Evolutionary conservation across 2,113 vertebrate genomes (phyloP), one percentile per base, ranked within the genome.

Genomic region (Hyla sarda): DNA sequence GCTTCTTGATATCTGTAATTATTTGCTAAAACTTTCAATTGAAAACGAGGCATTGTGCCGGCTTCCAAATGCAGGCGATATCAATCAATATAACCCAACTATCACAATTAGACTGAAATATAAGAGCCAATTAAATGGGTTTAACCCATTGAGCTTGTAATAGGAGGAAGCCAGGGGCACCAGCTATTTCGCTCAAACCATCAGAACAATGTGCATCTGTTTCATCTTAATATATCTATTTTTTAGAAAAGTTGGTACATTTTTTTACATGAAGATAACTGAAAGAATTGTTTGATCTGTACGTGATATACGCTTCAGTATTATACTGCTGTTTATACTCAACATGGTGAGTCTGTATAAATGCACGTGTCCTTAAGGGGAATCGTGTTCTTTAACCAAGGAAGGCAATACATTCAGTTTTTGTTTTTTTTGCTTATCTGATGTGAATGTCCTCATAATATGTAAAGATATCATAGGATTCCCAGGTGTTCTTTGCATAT

Each of bases 21-120:
- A 82, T 50, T 82, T 82, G 37, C 81, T 71, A 82, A 76, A 82
- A 50, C 62, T 48, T 82, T 48, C 56, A 82, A 67, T 82, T 82
- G 79, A 82, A 65, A 21, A 67, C 37, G 23, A 67, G 65, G 58
- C 62, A 34, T 82, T 50, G 41, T 82, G 62, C 30, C 62, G 52
- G 25, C 25, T 54, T 48, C 37, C 47, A 82, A 82, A 67, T 67
- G 58, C 79, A 47, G 45, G 81, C 19, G 65, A 69, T 82, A 69
- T 48, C 65, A 47, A 71, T 82, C 62, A 82, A 65, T 71, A 82
- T 48, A 71, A 71, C 45, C 48, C 34, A 82, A 71, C 45, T 71
- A 47, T 71, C 62, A 71, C 81, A 82, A 82, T 82, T 82, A 82
- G 67, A 71, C 62, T 32, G 62, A 65, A 65, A 71, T 32, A 54